Base-by-base conservation (phyloP, 2,888 invertebrate genomes). In the Aleiodes testaceus region DNA sequence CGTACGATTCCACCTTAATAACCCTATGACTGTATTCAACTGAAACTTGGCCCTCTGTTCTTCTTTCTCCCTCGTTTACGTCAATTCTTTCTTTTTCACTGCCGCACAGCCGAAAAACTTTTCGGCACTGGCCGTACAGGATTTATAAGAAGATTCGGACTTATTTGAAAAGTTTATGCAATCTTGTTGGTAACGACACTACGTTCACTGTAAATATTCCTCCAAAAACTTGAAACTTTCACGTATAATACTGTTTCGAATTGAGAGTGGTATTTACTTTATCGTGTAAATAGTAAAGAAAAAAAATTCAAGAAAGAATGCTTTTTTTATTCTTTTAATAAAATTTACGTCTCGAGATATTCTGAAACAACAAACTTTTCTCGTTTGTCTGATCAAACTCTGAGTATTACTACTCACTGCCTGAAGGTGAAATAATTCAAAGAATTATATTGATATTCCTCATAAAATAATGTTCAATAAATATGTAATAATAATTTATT, bases 101-200 rank as follows among this genome's bases (percentile, higher is more conserved):
- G 11, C 11, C 30, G 16, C 12, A 42, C 14, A 30, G 18, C 44
- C 16, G 20, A 67, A 67, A 68, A 68, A 47, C 18, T 68, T 72
- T 64, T 26, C 52, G 55, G 55, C 20, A 44, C 44, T 68, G 73
- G 61, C 22, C 50, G 47, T 30, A 26, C 53, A 70, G 75, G 81
- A 83, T 82, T 82, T 81, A 81, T 81, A 78, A 79, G 75, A 78
- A 77, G 73, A 78, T 80, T 78, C 73, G 74, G 77, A 80, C 79
- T 85, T 84, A 85, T 85, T 84, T 81, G 85, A 81, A 85, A 85
- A 85, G 83, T 84, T 85, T 79, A 79, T 82, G 82, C 82, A 83
- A 84, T 85, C 79, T 80, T 73, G 63, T 75, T 66, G 69, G 66
- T 66, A 68, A 69, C 67, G 73, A 75, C 71, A 74, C 73, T 69